phyloP scores from a whole-genome alignment of 2,797 vertebrate species.

The Siniperca scherzeri region DNA sequence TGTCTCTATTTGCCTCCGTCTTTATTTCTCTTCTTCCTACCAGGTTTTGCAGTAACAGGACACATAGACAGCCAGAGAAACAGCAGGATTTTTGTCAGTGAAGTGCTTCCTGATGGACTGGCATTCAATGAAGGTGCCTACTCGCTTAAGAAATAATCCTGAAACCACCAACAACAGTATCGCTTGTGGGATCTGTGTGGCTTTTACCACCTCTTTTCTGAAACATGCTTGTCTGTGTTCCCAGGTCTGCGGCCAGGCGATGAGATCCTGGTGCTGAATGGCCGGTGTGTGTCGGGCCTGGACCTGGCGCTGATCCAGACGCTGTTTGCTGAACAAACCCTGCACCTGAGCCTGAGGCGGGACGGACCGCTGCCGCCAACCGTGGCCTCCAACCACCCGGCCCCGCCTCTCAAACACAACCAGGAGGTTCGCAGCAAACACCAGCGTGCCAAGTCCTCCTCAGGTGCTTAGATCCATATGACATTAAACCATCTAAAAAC shows the following conservation, averaged over 20 bases:
- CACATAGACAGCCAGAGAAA: slow-evolving; percentile 88
- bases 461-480: slow-evolving; percentile 83
- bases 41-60: slow-evolving; percentile 94
- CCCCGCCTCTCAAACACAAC: slow-evolving; percentile 52
- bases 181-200: accelerated
- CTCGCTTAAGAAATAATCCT: not conserved
- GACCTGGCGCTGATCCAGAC: slow-evolving; percentile 91
- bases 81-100: slow-evolving; percentile 91
- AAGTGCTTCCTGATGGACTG: slow-evolving; percentile 90
- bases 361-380: slow-evolving; percentile 57
- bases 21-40: not conserved
- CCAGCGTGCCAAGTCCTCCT: slow-evolving; percentile 88
- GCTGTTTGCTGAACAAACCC: slow-evolving; percentile 88
- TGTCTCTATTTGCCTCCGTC: not conserved
- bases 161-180: not conserved
- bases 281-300: slow-evolving; percentile 86
- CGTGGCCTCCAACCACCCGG: slow-evolving; percentile 61
- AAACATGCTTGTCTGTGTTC: not conserved
- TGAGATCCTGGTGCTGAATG: slow-evolving; percentile 92
- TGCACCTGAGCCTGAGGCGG: slow-evolving; percentile 87
- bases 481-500: not conserved
- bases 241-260: slow-evolving; percentile 91
- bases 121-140: slow-evolving; percentile 90
- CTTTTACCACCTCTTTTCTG: not conserved
- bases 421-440: slow-evolving; percentile 88